Evolutionary conservation across 2,888 invertebrate species (phyloP).

Genomic region (Ophioninae sp.): DNA sequence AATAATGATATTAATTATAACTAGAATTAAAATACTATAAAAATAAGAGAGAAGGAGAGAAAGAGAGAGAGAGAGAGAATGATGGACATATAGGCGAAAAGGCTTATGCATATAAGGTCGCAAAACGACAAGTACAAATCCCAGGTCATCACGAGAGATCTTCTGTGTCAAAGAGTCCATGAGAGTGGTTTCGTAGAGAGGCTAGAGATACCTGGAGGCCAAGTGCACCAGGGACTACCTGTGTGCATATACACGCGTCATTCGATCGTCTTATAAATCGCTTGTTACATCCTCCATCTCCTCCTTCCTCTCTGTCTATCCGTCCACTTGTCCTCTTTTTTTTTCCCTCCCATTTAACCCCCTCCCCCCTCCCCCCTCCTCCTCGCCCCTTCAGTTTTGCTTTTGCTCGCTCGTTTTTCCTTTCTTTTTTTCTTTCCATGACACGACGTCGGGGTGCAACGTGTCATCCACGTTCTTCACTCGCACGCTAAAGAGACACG

Average conservation of each 20-base stretch:
- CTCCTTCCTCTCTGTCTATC: slow-evolving; percentile 13
- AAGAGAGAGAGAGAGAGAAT: not conserved
- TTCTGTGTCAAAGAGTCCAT: slow-evolving; percentile 58
- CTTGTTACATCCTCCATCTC: slow-evolving; percentile 34
- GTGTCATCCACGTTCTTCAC: slow-evolving; percentile 54
- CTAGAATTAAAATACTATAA: no score
- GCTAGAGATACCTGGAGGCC: slow-evolving; percentile 58
- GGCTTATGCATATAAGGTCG: slow-evolving; percentile 39
- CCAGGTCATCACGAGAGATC: slow-evolving; percentile 71
- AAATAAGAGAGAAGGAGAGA: not conserved
- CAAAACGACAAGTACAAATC: slow-evolving; percentile 68
- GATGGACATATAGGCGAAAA: slow-evolving; percentile 38
- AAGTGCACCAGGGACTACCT: slow-evolving; percentile 39
- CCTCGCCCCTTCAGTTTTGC: not conserved
- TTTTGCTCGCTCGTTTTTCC: not conserved
- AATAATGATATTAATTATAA: no score
- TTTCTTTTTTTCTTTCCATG: slow-evolving; percentile 40
- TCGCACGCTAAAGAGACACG: slow-evolving; percentile 49
- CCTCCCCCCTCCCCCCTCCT: not conserved
- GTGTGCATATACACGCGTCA: slow-evolving; percentile 33
- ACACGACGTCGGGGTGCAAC: slow-evolving; percentile 47
- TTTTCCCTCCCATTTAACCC: not conserved
- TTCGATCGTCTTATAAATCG: slow-evolving; percentile 57
- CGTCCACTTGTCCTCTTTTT: slow-evolving; percentile 5
- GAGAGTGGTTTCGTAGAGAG: slow-evolving; percentile 35